These are phyloP conservation scores for Platycercus adscitus DNA, from an alignment of 2,113 vertebrate genomes.

Conservation along the genomic window DNA sequence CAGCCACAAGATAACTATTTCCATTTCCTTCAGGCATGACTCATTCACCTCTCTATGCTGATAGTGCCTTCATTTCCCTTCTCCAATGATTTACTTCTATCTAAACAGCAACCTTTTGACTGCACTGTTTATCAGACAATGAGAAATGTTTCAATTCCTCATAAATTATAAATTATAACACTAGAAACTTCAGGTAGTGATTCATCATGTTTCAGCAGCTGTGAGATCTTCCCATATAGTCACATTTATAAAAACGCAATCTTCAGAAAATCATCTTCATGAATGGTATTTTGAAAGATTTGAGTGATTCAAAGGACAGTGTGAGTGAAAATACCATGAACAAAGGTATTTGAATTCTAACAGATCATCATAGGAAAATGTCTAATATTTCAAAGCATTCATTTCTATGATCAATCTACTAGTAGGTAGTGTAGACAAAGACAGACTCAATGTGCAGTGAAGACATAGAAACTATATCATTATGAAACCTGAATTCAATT, in stretches of 20 bases:
- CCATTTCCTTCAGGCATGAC: background rate
- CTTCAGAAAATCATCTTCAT: background rate
- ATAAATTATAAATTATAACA: background rate
- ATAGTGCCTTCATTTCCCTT: background rate
- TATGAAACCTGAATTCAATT: constrained; percentile 42
- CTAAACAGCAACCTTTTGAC: background rate
- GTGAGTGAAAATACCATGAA: background rate
- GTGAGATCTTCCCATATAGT: background rate
- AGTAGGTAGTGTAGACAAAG: background rate
- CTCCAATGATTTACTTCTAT: background rate
- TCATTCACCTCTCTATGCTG: background rate
- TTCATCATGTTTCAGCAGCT: background rate
- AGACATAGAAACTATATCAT: constrained; percentile 8
- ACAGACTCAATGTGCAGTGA: constrained; percentile 3
- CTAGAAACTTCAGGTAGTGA: background rate
- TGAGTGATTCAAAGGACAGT: background rate
- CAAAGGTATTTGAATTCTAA: background rate
- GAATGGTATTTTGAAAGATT: background rate
- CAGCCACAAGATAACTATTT: background rate
- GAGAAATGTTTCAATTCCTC: background rate
- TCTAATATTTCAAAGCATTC: constrained; percentile 11
- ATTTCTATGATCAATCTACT: constrained; percentile 18
- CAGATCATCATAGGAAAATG: background rate
- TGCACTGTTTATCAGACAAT: background rate
- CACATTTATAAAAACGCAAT: background rate